Percentiles rank a stretch among this genome's conserved stretches.
phyloP scores from a whole-genome alignment of 2,113 vertebrate genomes.

The Oreotrochilus melanogaster region DNA sequence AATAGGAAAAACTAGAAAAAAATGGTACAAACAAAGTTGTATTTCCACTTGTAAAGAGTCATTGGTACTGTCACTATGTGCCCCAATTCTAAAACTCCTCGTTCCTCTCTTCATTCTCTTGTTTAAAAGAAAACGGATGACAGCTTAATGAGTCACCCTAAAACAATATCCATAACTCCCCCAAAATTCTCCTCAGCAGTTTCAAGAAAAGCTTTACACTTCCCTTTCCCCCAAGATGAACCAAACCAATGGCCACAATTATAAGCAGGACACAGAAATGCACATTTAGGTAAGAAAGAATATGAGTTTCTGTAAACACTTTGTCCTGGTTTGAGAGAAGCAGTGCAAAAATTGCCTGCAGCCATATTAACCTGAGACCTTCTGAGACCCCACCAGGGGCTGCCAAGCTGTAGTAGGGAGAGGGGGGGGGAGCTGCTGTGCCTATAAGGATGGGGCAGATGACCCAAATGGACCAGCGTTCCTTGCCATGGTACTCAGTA shows the following conservation, averaged over 20 bases:
- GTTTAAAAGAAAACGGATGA: neutral
- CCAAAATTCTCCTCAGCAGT: neutral
- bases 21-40: neutral
- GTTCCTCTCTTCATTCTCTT: neutral
- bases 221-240: neutral
- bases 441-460: too few species aligned
- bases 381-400: too few species aligned
- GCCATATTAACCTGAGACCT: too few species aligned
- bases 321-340: too few species aligned
- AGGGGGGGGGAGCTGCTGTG: too few species aligned
- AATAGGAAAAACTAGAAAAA: neutral
- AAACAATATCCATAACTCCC: neutral
- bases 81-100: neutral
- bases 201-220: neutral
- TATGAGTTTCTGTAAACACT: too few species aligned
- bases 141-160: neutral
- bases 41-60: neutral
- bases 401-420: too few species aligned
- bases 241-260: neutral
- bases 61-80: neutral
- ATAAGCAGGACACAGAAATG: neutral
- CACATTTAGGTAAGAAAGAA: neutral
- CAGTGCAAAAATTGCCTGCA: too few species aligned
- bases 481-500: too few species aligned
- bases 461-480: too few species aligned